Percentiles rank a stretch among this genome's conserved stretches.
phyloP scores from a whole-genome alignment of 2,797 vertebrate genomes.

The Cygnus olor region DNA sequence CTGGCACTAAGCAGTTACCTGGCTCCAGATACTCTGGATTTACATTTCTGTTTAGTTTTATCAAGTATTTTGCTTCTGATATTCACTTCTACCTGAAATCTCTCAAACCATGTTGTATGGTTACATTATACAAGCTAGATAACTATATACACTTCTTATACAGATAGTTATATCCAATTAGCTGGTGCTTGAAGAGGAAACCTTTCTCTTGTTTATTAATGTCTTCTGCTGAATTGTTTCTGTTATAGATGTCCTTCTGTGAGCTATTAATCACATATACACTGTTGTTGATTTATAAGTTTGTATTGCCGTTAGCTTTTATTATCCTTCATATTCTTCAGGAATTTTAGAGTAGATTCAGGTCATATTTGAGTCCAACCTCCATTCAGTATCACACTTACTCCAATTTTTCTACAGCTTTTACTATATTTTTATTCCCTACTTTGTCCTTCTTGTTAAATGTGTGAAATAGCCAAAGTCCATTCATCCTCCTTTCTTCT shows the following conservation, averaged over 20 bases:
- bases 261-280: not conserved
- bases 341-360: not conserved
- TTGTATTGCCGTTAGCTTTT: not conserved
- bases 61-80: not conserved
- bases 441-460: not conserved
- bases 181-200: not conserved
- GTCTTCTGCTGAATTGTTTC: not conserved
- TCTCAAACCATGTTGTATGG: not conserved
- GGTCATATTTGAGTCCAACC: not conserved
- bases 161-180: not conserved
- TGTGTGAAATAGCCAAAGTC: not conserved
- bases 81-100: not conserved
- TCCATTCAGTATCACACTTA: not conserved
- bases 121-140: not conserved
- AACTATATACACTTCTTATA: not conserved
- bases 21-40: not conserved
- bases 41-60: not conserved
- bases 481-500: not conserved
- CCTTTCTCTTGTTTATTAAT: not conserved
- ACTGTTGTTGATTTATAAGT: not conserved
- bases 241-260: not conserved
- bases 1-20: not conserved
- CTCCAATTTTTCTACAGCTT: not conserved
- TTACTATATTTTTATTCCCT: not conserved
- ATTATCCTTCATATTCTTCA: not conserved